Percentiles rank a stretch among this genome's conserved stretches.
These are phyloP conservation scores for Tinamus major DNA, from an alignment of 2,797 vertebrate species.

Conservation along the genomic window DNA sequence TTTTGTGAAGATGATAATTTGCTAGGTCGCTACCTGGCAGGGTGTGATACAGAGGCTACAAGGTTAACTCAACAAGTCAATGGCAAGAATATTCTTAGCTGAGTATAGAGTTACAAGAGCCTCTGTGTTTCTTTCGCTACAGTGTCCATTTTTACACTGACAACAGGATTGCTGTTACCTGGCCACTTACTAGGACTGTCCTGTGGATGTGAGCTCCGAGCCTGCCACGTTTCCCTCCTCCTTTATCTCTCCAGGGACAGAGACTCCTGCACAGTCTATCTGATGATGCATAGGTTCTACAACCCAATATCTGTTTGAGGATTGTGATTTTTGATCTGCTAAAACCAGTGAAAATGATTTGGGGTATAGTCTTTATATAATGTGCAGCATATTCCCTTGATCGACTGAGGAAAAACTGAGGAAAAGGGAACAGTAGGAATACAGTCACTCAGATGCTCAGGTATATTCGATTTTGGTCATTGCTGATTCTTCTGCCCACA, in stretches of 20 bases:
- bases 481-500: not conserved
- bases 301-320: not conserved
- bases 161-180: not conserved
- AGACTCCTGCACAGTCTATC: not conserved
- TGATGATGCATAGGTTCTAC: not conserved
- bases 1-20: constrained; percentile 22
- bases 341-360: not conserved
- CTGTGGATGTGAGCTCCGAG: not conserved
- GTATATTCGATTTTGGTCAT: not conserved
- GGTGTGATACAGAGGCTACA: not conserved
- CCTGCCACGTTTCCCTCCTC: not conserved
- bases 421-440: not conserved
- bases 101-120: not conserved
- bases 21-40: not conserved
- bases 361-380: not conserved
- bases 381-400: not conserved
- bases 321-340: not conserved
- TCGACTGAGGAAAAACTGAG: not conserved
- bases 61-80: not conserved
- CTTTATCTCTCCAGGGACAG: not conserved
- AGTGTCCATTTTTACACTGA: not conserved
- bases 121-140: not conserved
- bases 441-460: not conserved
- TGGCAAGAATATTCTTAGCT: not conserved
- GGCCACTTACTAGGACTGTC: not conserved